Conservation (phyloP, 2,797 vertebrate genomes). For the Acanthurus tractus region DNA sequence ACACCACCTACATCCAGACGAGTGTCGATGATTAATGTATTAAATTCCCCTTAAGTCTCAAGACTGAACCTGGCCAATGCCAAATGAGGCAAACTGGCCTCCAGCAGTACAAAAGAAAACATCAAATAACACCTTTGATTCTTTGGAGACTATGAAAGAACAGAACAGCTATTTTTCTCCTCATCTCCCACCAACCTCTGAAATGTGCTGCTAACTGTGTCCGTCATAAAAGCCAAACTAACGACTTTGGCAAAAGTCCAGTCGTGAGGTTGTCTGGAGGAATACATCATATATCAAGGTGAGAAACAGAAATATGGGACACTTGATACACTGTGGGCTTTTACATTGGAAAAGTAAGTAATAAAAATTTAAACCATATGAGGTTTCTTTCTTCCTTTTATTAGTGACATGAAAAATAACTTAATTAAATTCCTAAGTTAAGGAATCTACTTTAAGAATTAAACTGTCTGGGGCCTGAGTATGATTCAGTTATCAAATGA, state of each 20-base stretch:
- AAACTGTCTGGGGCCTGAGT: background rate
- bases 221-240: constrained; percentile 53
- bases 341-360: background rate
- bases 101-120: constrained; percentile 51
- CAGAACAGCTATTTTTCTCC: constrained; percentile 22
- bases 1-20: constrained; percentile 56
- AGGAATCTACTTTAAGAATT: constrained; percentile 27
- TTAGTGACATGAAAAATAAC: background rate
- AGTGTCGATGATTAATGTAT: constrained; percentile 73
- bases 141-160: constrained; percentile 55
- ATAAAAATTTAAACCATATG: constrained; percentile 15
- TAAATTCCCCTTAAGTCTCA: constrained; percentile 61
- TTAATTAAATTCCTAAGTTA: constrained; percentile 27
- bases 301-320: constrained; percentile 21
- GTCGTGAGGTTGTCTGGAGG: constrained; percentile 13
- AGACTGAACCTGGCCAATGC: constrained; percentile 38
- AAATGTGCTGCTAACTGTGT: constrained; percentile 49
- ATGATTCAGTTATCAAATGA: constrained; percentile 40
- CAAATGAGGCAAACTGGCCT: constrained; percentile 68
- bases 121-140: constrained; percentile 45
- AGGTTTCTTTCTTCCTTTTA: constrained; percentile 22
- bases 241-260: constrained; percentile 40
- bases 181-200: constrained; percentile 39
- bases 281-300: constrained; percentile 21
- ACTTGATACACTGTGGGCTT: constrained; percentile 12